Percentiles rank a stretch among this genome's conserved stretches.
phyloP scores from a whole-genome alignment of 1,140 invertebrate species.

The Drosophila hydei region DNA sequence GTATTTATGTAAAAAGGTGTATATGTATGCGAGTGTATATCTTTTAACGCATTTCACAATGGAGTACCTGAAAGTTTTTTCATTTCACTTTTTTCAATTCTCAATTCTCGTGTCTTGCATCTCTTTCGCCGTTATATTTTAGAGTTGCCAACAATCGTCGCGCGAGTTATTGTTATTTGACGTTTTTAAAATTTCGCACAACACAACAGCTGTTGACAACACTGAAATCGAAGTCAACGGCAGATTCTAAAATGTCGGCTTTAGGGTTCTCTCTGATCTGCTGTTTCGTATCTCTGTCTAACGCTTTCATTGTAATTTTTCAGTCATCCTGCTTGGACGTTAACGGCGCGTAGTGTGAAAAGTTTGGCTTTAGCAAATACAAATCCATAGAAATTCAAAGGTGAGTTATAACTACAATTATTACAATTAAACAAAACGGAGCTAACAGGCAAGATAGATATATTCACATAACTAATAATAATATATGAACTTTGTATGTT shows the following conservation, averaged over 20 bases:
- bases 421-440: neutral
- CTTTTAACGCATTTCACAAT: neutral
- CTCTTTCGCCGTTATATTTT: conserved; percentile 41
- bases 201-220: neutral
- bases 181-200: neutral
- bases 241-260: neutral
- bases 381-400: neutral
- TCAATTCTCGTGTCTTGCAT: conserved; percentile 5
- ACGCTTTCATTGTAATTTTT: conserved; percentile 3
- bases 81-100: conserved; percentile 4
- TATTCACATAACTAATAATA: no score
- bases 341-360: neutral
- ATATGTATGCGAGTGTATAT: neutral
- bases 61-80: neutral
- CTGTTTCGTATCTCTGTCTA: neutral
- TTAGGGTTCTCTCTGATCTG: neutral
- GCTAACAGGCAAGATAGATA: no score
- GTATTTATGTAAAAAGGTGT: no score
- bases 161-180: no score
- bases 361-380: neutral
- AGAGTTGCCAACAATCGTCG: conserved; percentile 19
- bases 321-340: neutral
- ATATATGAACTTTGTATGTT: no score
- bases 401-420: neutral
- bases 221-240: neutral